phyloP scores from a whole-genome alignment of 2,888 invertebrate genomes.

The Pyrrhosoma nymphula region DNA sequence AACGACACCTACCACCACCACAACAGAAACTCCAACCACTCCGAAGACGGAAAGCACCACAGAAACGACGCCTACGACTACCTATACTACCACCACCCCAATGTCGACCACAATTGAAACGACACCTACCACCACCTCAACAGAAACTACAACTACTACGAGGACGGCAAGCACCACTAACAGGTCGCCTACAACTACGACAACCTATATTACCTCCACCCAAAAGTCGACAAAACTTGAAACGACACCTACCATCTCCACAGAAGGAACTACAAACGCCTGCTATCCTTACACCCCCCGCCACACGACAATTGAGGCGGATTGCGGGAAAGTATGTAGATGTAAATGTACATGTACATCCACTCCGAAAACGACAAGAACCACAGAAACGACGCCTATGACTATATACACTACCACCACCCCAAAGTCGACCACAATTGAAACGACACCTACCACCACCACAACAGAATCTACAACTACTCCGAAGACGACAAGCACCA shows the following conservation, averaged over 20 bases:
- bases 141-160: conserved; percentile 75
- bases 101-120: conserved; percentile 66
- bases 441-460: conserved; percentile 69
- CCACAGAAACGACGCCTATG: conserved; percentile 73
- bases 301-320: too few species aligned
- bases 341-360: neutral
- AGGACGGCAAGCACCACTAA: conserved; percentile 71
- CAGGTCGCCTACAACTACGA: conserved; percentile 74
- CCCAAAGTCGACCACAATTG: conserved; percentile 67
- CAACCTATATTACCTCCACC: conserved; percentile 73
- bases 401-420: neutral
- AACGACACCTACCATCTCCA: conserved; percentile 64
- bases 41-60: neutral
- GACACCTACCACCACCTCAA: conserved; percentile 74
- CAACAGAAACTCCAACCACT: too few species aligned
- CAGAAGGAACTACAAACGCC: too few species aligned
- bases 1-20: too few species aligned
- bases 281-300: too few species aligned
- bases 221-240: conserved; percentile 35
- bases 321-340: too few species aligned
- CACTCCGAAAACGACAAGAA: neutral
- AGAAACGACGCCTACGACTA: conserved; percentile 33
- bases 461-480: conserved; percentile 45
- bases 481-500: conserved; percentile 54
- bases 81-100: conserved; percentile 69